phyloP scores from a whole-genome alignment of 1,140 invertebrate genomes.

The Pachyrhynchus sulphureomaculatus region DNA sequence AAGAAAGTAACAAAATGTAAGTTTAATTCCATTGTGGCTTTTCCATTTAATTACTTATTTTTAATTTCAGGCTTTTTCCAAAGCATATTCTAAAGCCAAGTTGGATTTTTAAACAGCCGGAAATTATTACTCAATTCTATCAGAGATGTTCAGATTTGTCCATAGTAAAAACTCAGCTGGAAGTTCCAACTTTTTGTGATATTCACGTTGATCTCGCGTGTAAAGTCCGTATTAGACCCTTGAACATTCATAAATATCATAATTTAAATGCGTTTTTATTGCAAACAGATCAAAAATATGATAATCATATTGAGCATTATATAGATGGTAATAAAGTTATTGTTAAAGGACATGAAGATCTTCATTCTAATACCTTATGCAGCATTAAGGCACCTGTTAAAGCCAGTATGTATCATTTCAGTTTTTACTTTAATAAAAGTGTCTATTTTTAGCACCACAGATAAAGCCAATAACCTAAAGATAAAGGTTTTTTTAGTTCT shows the following conservation, averaged over 20 bases:
- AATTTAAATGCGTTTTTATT: conserved; percentile 26
- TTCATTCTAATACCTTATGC: conserved; percentile 20
- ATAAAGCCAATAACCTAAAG: no score
- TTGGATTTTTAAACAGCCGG: background rate
- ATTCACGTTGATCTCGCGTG: conserved; percentile 33
- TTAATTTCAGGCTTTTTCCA: background rate
- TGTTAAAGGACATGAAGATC: background rate
- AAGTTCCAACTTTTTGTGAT: conserved; percentile 34
- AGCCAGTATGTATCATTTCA: conserved; percentile 36
- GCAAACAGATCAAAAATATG: conserved; percentile 28
- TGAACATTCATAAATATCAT: conserved; percentile 35
- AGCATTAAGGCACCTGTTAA: conserved; percentile 40
- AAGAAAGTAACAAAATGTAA: no score
- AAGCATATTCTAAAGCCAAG: background rate
- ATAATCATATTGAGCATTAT: conserved; percentile 25
- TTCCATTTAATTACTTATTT: background rate
- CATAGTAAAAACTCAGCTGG: conserved; percentile 30
- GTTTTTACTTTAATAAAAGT: no score
- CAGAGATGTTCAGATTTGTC: conserved; percentile 24
- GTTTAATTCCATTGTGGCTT: no score
- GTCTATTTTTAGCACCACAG: no score
- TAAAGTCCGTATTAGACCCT: conserved; percentile 30
- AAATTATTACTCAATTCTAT: background rate
- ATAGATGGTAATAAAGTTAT: conserved; percentile 30
- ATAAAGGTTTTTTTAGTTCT: no score